Conservation (phyloP, 2,888 invertebrate genomes). For the Tolmerus cingulatus region DNA sequence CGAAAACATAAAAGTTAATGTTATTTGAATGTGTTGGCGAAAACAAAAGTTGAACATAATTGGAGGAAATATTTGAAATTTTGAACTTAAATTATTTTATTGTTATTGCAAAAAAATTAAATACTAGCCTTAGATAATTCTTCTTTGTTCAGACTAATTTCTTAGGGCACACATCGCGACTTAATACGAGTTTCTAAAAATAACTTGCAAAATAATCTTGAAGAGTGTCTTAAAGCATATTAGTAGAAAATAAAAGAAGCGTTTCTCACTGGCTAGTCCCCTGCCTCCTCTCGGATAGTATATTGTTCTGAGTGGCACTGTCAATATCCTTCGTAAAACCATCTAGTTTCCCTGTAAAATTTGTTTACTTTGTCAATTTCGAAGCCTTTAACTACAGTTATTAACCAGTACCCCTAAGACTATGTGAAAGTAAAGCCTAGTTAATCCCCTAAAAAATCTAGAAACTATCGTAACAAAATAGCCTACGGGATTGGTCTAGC, state of each 20-base stretch:
- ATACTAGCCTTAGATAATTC: too few relatives aligned
- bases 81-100: too few relatives aligned
- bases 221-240: not conserved
- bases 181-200: not conserved
- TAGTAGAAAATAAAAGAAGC: not conserved
- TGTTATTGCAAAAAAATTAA: too few relatives aligned
- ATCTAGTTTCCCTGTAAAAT: slow-evolving; percentile 21
- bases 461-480: slow-evolving; percentile 17
- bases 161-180: not conserved
- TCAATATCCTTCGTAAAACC: not conserved
- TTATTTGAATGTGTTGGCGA: too few relatives aligned
- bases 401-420: not conserved
- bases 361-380: slow-evolving; percentile 27
- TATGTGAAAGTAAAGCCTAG: slow-evolving; percentile 24
- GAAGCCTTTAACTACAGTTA: slow-evolving; percentile 27
- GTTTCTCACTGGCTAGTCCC: not conserved
- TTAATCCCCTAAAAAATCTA: slow-evolving; percentile 6
- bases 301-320: not conserved
- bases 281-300: not conserved
- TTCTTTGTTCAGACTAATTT: not conserved
- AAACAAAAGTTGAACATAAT: too few relatives aligned
- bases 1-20: too few relatives aligned
- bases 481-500: slow-evolving; percentile 8
- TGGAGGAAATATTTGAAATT: too few relatives aligned
- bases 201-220: not conserved